Evolutionary conservation across 2,888 invertebrate species (phyloP), one percentile per base, ranked within the genome.

Genomic region (Metellina segmentata): DNA sequence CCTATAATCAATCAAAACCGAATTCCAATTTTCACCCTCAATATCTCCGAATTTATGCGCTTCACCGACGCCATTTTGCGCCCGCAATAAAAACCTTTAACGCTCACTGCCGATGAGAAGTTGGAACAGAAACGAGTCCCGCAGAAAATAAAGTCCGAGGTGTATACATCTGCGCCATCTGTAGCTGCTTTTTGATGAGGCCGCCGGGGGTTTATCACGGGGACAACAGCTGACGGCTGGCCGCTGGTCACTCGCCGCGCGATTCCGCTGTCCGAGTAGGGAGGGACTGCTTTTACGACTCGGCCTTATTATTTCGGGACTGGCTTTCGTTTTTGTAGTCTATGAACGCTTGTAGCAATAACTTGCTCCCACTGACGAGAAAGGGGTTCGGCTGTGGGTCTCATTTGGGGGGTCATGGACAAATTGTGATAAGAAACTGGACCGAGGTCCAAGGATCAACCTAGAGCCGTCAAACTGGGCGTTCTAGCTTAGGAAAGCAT

Each of bases 281-380:
- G 20, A 34, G 34, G 34, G 70, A 51, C 71, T 77, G 69, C 79
- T 83, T 90, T 90, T 90, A 90, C 72, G 89, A 90, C 89, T 90
- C 89, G 19, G 71, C 78, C 89, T 90, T 90, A 90, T 90, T 90
- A 90, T 90, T 90, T 83, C 78, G 79, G 71, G 70, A 75, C 61
- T 70, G 49, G 81, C 83, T 78, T 90, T 90, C 82, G 82, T 83
- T 90, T 82, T 85, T 71, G 78, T 72, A 69, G 83, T 78, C 83
- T 82, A 82, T 89, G 89, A 83, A 89, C 51, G 81, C 52, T 49
- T 19, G 71, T 13, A 48, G 83, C 89, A 85, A 90, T 90, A 90
- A 90, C 82, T 90, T 61, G 77, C 77, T 71, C 81, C 72, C 48
- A 19, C 75, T 78, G 34, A 19, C 61, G 34, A 48, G 77, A 78